Evolutionary conservation across 2,888 invertebrate species (phyloP).

Genomic region (Platycheirus albimanus): DNA sequence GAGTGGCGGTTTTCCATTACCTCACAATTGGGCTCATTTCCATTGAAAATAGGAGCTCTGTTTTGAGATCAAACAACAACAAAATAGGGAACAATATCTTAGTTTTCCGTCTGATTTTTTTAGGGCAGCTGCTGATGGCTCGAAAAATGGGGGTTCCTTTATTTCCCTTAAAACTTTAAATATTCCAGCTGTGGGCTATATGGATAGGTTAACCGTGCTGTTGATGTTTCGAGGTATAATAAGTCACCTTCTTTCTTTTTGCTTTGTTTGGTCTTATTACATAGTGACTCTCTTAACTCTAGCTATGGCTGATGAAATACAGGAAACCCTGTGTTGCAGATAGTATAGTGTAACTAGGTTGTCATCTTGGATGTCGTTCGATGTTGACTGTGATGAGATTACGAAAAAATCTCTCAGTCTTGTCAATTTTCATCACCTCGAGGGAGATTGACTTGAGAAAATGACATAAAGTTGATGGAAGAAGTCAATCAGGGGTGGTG

Average conservation of each 20-base stretch:
- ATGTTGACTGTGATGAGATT: slow-evolving; percentile 58
- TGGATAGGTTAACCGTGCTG: slow-evolving; percentile 14
- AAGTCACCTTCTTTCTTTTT: neutral
- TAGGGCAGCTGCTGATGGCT: slow-evolving; percentile 25
- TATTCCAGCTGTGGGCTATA: slow-evolving; percentile 50
- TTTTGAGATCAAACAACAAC: neutral
- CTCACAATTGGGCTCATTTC: slow-evolving; percentile 59
- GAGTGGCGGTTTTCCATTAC: slow-evolving; percentile 63
- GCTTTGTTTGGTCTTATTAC: neutral
- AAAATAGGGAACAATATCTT: slow-evolving; percentile 46
- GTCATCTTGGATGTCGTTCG: slow-evolving; percentile 49
- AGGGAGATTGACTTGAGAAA: slow-evolving; percentile 53
- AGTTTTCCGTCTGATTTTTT: neutral
- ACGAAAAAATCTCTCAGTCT: slow-evolving; percentile 64
- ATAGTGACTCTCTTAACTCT: too few species aligned
- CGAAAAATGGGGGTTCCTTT: slow-evolving; percentile 44
- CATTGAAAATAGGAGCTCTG: slow-evolving; percentile 59
- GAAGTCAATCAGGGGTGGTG: slow-evolving; percentile 58
- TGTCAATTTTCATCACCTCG: slow-evolving; percentile 66
- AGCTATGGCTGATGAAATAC: slow-evolving; percentile 62
- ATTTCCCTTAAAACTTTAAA: slow-evolving; percentile 50
- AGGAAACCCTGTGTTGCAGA: slow-evolving; percentile 56
- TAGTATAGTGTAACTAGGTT: slow-evolving; percentile 54
- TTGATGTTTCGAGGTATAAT: slow-evolving; percentile 13
- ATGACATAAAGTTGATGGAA: slow-evolving; percentile 65